Evolutionary conservation across 30 jellyfish, hydroid and myxozoan genomes (phyloP).

Genomic region (Pelagia noctiluca): DNA sequence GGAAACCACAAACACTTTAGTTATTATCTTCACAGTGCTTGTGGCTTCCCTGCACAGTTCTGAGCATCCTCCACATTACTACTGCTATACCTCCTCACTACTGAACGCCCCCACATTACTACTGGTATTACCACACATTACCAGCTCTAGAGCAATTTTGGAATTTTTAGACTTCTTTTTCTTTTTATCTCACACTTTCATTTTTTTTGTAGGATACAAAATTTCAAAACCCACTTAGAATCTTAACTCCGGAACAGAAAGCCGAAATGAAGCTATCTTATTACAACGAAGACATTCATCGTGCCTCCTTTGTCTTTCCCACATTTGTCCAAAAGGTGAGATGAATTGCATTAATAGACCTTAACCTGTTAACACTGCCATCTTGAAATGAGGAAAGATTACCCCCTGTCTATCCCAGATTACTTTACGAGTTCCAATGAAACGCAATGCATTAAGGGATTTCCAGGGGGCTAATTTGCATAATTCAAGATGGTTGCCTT

Average conservation of each 20-base stretch:
- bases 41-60: not conserved
- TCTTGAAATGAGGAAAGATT: too few relatives aligned
- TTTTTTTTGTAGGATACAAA: constrained; percentile 50
- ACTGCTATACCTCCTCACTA: too few relatives aligned
- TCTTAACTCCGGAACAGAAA: constrained; percentile 41
- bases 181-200: not conserved
- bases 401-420: too few relatives aligned
- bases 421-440: too few relatives aligned
- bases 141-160: too few relatives aligned
- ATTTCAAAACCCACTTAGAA: constrained; percentile 56
- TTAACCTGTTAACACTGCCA: too few relatives aligned
- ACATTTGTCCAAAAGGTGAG: constrained; percentile 73
- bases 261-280: constrained; percentile 50
- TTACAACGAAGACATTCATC: constrained; percentile 68
- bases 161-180: not conserved
- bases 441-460: too few relatives aligned
- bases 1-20: not conserved
- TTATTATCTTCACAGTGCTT: not conserved
- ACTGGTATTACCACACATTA: too few relatives aligned
- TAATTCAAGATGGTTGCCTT: too few relatives aligned
- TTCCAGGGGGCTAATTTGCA: too few relatives aligned
- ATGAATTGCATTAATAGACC: too few relatives aligned
- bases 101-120: too few relatives aligned
- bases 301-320: constrained; percentile 76
- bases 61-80: not conserved